Evolutionary conservation across 1,140 invertebrate species (phyloP), one percentile per base, ranked within the genome.

Genomic region (Helicoverpa zea): DNA sequence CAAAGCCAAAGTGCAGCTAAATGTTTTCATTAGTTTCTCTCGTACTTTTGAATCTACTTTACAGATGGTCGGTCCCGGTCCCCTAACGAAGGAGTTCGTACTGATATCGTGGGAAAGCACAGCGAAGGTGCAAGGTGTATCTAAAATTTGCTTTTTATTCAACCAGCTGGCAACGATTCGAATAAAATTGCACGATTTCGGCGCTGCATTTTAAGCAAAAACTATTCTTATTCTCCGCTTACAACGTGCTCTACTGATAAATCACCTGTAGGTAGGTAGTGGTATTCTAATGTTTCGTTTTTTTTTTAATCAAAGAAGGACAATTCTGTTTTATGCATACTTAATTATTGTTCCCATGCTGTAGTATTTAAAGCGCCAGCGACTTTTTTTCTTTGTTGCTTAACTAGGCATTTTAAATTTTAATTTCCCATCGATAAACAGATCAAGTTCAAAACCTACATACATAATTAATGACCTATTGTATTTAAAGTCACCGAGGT

Each of bases 61-160:
- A 68, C 63, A 58, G 76, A 58, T 64, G 49, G 51, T 43, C 23
- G 51, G 35, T 73, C 43, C 13, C 35, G 56, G 58, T 68, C 49
- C 70, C 70, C 54, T 66, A 63, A 76, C 74, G 74, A 77, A 66
- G 61, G 43, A 77, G 59, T 77, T 64, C 10, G 56, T 49, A 56
- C 49, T 59, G 47, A 66, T 68, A 78, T 80, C 88, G 90, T 91
- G 88, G 88, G 90, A 90, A 90, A 78, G 83, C 61, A 78, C 43
- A 68, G 52, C 56, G 76, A 85, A 90, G 84, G 85, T 86, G 88
- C 82, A 77, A 77, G 61, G 74, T 51, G 74, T 77, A 77, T 83
- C 83, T 81, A 87, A 86, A 89, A 87, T 91, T 90, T 88, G 86
- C 86, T 80, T 89, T 88, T 88, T 89, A 78, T 73, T 64, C 75